A percentile compares a stretch with the other conserved stretches of the same genome.
These are phyloP conservation scores for Allobates femoralis DNA, from an alignment of 2,797 vertebrate species.

Conservation along the genomic window DNA sequence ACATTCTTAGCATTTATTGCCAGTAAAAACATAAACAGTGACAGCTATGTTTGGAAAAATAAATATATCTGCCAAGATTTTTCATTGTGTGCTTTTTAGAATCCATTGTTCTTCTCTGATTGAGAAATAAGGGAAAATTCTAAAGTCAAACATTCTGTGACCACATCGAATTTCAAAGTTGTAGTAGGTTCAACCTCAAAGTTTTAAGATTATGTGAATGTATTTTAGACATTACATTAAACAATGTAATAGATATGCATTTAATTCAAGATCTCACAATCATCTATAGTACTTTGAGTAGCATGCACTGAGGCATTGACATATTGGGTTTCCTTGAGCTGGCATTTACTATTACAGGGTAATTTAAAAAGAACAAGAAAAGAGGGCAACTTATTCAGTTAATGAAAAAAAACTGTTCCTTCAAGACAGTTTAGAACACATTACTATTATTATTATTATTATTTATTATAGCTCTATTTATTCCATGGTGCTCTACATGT, in stretches of 20 bases:
- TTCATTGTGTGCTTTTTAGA: neutral
- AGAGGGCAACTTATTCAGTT: too few species aligned
- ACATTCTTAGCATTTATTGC: neutral
- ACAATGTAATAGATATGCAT: neutral
- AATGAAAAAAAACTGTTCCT: too few species aligned
- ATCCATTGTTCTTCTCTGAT: conserved; percentile 20
- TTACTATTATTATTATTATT: too few species aligned
- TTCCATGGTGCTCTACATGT: too few species aligned
- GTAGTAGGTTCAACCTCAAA: neutral
- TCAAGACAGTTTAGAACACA: too few species aligned
- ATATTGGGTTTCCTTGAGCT: neutral
- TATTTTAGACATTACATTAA: neutral
- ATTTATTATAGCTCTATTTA: too few species aligned
- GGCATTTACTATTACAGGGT: too few species aligned
- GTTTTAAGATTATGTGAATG: neutral
- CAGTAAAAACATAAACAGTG: conserved; percentile 22
- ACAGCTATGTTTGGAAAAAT: neutral
- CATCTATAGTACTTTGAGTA: neutral
- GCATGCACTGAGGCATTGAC: neutral
- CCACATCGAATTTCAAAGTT: neutral
- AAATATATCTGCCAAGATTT: conserved; percentile 17
- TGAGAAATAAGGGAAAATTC: conserved; percentile 45
- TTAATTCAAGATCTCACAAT: neutral
- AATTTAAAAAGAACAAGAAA: too few species aligned
- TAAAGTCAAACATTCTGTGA: neutral